Evolutionary conservation across 2,888 invertebrate species (phyloP), one percentile per base, ranked within the genome.

Genomic region (Cheilosia soror): DNA sequence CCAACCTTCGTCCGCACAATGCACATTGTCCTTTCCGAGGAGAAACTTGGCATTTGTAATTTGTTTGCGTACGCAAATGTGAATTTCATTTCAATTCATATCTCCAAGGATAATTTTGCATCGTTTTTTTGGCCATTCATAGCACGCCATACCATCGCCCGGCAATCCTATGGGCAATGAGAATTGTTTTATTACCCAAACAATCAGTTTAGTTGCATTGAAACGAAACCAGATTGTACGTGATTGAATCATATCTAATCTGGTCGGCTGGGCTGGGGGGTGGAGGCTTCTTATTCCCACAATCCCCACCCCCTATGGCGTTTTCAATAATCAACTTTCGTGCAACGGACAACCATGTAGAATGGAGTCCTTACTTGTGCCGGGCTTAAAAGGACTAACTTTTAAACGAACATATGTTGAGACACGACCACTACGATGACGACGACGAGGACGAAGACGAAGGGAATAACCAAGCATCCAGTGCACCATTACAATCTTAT

Each of bases 191-290:
- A 80, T 76, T 79, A 76, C 65, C 69, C 80, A 84, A 84, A 80
- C 79, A 84, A 80, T 76, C 69, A 75, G 75, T 84, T 79, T 66
- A 60, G 75, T 80, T 76, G 65, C 65, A 75, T 62, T 62, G 65
- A 65, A 80, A 80, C 75, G 65, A 65, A 75, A 60, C 40, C 58
- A 40, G 60, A 65, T 76, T 60, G 79, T 80, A 84, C 84, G 84
- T 84, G 84, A 84, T 84, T 84, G 79, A 84, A 79, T 75, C 75
- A 75, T 84, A 75, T 78, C 65, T 84, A 75, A 75, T 75, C 82
- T 68, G 33, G 13, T 33, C 53, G 65, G 47, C 82, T 68, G 33
- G 13, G 33, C 53, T 60, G 40, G 20, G 31, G 11, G 5, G 27
- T 9, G 5, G 47, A 11, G 13, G n/a, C 55, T 4, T n/a, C 13